A percentile compares a stretch with the other conserved stretches of the same genome.
phyloP scores from a whole-genome alignment of 2,888 invertebrate genomes.

The Erynnis tages region DNA sequence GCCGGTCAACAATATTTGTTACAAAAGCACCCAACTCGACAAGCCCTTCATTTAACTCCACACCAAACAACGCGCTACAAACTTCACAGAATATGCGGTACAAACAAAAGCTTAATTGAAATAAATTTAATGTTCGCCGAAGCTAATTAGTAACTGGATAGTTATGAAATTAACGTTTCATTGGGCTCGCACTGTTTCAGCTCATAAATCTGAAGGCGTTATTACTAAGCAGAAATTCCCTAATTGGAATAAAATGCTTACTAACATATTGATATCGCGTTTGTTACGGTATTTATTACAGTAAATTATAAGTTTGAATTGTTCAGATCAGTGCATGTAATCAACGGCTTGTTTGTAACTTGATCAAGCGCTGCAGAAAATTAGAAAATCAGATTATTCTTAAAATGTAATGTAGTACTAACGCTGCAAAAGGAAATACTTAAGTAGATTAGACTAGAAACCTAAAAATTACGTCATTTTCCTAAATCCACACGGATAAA shows the following conservation, averaged over 20 bases:
- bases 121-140: slow-evolving; percentile 21
- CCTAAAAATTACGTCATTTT: no score
- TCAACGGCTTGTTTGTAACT: no score
- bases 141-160: slow-evolving; percentile 27
- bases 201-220: slow-evolving; percentile 14
- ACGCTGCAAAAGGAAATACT: no score
- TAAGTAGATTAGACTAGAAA: no score
- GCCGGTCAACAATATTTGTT: slow-evolving; percentile 8
- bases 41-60: slow-evolving; percentile 4
- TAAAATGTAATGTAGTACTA: no score
- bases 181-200: slow-evolving; percentile 20
- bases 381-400: no score
- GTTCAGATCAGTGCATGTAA: no score
- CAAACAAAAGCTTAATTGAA: slow-evolving; percentile 16
- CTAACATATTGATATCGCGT: neutral
- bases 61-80: slow-evolving; percentile 3
- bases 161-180: slow-evolving; percentile 24
- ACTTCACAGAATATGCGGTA: slow-evolving; percentile 16
- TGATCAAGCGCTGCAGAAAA: no score
- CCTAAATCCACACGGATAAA: no score
- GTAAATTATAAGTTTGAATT: no score
- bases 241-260: slow-evolving; percentile 18
- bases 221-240: slow-evolving; percentile 17
- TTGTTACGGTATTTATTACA: no score
- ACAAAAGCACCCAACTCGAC: slow-evolving; percentile 8